Conservation (phyloP, 2,113 vertebrate species). For the Trinectes maculatus region DNA sequence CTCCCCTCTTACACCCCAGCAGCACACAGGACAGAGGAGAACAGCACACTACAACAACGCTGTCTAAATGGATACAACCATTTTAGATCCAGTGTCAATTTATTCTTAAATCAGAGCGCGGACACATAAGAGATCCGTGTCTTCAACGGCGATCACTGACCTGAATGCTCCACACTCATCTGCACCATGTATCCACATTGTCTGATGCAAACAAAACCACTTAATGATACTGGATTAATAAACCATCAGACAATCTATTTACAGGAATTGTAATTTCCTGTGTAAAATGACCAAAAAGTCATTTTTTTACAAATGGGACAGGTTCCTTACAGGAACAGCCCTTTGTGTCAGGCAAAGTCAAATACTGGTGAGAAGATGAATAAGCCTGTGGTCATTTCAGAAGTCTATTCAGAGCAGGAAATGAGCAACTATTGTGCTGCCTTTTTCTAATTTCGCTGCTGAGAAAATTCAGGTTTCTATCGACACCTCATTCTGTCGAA, state of each 20-base stretch:
- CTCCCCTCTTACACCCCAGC: slow-evolving; percentile 33
- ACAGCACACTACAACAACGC: slow-evolving; percentile 15
- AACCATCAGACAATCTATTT: slow-evolving; percentile 8
- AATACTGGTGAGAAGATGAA: slow-evolving; percentile 29
- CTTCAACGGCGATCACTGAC: neutral
- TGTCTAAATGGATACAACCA: slow-evolving; percentile 24
- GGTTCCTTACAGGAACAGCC: slow-evolving; percentile 10
- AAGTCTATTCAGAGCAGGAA: slow-evolving; percentile 71
- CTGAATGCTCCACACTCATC: neutral
- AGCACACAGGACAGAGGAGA: slow-evolving; percentile 21
- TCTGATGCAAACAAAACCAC: neutral
- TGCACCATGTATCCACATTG: neutral
- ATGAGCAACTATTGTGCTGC: slow-evolving; percentile 58
- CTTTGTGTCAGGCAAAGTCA: slow-evolving; percentile 43
- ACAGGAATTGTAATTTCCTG: slow-evolving; percentile 13
- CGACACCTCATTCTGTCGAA: slow-evolving; percentile 71
- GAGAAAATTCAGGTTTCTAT: slow-evolving; percentile 79
- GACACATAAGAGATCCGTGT: slow-evolving; percentile 8
- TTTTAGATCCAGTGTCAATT: slow-evolving; percentile 16
- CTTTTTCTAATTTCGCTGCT: slow-evolving; percentile 58
- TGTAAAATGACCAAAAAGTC: neutral
- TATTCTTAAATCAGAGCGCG: slow-evolving; percentile 16
- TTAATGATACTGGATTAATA: slow-evolving; percentile 2
- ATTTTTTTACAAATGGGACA: slow-evolving; percentile 7
- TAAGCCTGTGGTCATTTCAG: slow-evolving; percentile 49